Evolutionary conservation across 2,113 vertebrate species (phyloP).

Genomic region (Nothobranchius furzeri): DNA sequence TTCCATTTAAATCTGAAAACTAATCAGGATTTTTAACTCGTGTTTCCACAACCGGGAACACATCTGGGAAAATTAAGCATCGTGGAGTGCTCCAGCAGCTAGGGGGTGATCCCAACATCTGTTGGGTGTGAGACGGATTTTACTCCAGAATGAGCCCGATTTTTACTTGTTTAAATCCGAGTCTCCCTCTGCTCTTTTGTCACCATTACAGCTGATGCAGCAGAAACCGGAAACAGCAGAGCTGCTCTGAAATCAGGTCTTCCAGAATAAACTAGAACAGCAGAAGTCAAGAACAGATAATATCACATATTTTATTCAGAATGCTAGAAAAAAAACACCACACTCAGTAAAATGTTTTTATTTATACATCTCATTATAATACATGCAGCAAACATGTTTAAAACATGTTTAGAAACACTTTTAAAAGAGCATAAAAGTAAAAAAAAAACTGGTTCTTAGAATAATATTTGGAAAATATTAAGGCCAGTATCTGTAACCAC

Average conservation of each 20-base stretch:
- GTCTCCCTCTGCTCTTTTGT: constrained; percentile 9
- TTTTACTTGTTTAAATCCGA: constrained; percentile 25
- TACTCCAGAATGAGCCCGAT: constrained; percentile 31
- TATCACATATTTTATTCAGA: too few species aligned
- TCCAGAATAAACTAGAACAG: not conserved
- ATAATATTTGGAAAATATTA: too few species aligned
- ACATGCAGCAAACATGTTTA: too few species aligned
- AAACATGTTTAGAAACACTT: too few species aligned
- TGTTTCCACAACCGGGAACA: not conserved
- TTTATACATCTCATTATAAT: too few species aligned
- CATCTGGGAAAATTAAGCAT: constrained; percentile 28
- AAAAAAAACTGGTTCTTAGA: too few species aligned
- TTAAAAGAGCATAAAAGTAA: too few species aligned
- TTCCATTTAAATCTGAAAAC: too few species aligned
- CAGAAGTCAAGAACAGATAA: not conserved
- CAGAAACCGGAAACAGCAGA: constrained; percentile 2
- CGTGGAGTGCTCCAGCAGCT: constrained; percentile 24
- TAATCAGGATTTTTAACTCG: not conserved
- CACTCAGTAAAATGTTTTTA: too few species aligned
- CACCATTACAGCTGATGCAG: constrained; percentile 35
- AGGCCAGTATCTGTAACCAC: too few species aligned
- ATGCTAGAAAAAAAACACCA: too few species aligned
- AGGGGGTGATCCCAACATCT: constrained; percentile 56
- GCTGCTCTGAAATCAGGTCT: not conserved
- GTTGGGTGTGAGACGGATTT: constrained; percentile 19